A percentile compares a stretch with the other conserved stretches of the same genome.
Evolutionary conservation across 2,113 vertebrate species (phyloP).

Genomic region (Heterotilapia buettikoferi): DNA sequence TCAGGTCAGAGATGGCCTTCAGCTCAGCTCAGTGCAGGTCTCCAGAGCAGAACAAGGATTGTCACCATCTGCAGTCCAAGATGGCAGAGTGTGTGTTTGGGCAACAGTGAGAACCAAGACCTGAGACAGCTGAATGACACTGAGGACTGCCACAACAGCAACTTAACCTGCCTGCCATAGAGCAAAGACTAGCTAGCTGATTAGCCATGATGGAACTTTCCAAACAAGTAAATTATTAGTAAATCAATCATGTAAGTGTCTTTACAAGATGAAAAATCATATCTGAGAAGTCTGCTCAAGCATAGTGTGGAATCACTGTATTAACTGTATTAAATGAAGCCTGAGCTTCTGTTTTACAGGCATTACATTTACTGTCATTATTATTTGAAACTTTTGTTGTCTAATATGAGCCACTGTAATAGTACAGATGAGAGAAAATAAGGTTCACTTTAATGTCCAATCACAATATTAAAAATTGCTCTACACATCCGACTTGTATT

Average conservation of each 20-base stretch:
- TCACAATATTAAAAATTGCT: not conserved
- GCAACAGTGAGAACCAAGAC: not conserved
- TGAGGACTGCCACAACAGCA: not conserved
- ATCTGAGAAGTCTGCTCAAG: no score
- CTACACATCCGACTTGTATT: not conserved
- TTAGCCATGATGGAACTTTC: not conserved
- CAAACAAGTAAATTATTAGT: not conserved
- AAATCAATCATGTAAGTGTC: no score
- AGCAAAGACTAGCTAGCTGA: not conserved
- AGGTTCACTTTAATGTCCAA: not conserved
- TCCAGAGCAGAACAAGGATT: not conserved
- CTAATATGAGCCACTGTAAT: not conserved
- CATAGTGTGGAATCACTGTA: no score
- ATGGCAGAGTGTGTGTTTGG: not conserved
- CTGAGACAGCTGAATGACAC: not conserved
- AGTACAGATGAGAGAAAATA: not conserved
- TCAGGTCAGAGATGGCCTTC: not conserved
- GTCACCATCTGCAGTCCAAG: not conserved
- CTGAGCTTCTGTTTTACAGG: no score
- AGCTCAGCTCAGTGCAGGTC: not conserved
- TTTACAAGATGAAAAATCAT: no score
- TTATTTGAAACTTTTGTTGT: no score
- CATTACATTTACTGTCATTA: no score
- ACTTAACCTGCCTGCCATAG: not conserved
- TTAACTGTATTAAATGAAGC: no score